phyloP scores from a whole-genome alignment of 2,113 vertebrate genomes.

The Charadrius vociferus region DNA sequence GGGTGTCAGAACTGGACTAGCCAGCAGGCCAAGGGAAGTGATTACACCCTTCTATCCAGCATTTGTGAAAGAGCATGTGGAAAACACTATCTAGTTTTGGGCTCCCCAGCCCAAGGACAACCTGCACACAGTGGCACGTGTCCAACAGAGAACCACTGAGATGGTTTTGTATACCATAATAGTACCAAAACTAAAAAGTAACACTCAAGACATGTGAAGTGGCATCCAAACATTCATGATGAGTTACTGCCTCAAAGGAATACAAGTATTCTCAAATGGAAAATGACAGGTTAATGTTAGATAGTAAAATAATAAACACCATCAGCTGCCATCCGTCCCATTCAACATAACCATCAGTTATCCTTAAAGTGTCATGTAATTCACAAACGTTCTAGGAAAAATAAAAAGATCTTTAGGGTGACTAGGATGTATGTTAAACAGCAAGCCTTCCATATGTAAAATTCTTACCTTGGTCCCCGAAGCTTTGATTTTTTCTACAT shows the following conservation, averaged over 20 bases:
- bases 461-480: slow-evolving; percentile 92
- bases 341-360: neutral
- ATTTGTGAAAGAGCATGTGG: neutral
- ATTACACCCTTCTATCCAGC: neutral
- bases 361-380: neutral
- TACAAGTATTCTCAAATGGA: neutral
- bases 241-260: neutral
- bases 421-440: neutral
- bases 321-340: neutral
- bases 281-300: neutral
- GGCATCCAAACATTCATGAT: neutral
- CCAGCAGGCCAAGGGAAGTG: neutral
- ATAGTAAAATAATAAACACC: neutral
- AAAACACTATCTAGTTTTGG: neutral
- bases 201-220: neutral
- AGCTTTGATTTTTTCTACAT: slow-evolving; percentile 97
- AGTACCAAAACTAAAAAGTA: neutral
- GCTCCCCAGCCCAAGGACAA: neutral
- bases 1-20: neutral
- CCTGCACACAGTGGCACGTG: neutral
- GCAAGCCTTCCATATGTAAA: neutral
- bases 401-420: neutral
- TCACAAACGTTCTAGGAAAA: neutral
- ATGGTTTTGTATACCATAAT: neutral
- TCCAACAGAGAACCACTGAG: neutral